phyloP scores from a whole-genome alignment of 2,888 invertebrate species.

The Zaprionus bogoriensis region DNA sequence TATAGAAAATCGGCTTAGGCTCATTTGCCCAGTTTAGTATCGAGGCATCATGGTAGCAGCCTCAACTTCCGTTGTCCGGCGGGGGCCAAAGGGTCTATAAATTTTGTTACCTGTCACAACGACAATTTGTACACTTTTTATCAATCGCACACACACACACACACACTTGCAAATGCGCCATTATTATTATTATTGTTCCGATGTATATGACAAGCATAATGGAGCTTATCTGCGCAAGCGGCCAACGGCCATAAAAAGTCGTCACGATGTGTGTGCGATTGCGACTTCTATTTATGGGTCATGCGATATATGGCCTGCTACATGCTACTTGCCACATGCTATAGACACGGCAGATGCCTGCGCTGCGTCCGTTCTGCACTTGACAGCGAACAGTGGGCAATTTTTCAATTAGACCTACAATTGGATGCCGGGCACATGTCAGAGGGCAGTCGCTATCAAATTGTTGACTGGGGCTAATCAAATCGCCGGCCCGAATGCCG shows the following conservation, averaged over 20 bases:
- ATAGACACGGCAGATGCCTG: constrained; percentile 14
- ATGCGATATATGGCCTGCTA: background rate
- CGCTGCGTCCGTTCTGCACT: constrained; percentile 55
- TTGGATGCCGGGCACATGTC: constrained; percentile 42
- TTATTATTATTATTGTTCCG: constrained; percentile 39
- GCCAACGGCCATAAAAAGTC: constrained; percentile 31
- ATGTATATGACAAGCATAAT: constrained; percentile 45
- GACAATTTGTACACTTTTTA: constrained; percentile 42
- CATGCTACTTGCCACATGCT: background rate
- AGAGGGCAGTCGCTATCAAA: constrained; percentile 30
- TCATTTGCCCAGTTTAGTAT: constrained; percentile 16
- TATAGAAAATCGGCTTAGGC: constrained; percentile 33
- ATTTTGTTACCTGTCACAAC: constrained; percentile 31
- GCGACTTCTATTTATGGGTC: constrained; percentile 40
- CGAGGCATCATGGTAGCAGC: no score
- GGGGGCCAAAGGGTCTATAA: constrained; percentile 19
- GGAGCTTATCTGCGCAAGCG: constrained; percentile 40
- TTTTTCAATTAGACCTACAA: constrained; percentile 65
- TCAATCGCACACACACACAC: constrained; percentile 29
- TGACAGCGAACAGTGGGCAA: constrained; percentile 63
- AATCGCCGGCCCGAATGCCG: constrained; percentile 36
- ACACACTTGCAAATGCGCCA: constrained; percentile 24
- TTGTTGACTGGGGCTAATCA: constrained; percentile 31
- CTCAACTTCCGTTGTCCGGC: no score
- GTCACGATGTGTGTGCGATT: constrained; percentile 13